Evolutionary conservation across 2,888 invertebrate species (phyloP).

Genomic region (Geophilus truncorum): DNA sequence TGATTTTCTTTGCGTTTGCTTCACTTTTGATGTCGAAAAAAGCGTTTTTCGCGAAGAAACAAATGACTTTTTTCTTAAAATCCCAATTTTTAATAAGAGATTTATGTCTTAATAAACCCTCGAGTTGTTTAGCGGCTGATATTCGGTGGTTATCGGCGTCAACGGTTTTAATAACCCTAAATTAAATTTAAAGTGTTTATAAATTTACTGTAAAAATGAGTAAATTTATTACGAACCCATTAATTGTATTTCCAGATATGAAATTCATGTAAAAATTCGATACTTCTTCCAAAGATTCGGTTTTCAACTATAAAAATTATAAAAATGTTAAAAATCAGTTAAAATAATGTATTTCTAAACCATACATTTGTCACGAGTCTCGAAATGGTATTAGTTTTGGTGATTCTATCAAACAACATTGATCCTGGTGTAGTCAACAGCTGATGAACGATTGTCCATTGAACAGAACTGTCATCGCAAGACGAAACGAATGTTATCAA

Average conservation of each 20-base stretch:
- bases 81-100: background rate
- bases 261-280: background rate
- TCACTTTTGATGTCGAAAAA: background rate
- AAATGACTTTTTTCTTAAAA: background rate
- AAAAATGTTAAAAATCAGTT: background rate
- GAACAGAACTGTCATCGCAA: constrained; percentile 43
- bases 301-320: background rate
- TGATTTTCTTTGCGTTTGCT: background rate
- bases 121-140: background rate
- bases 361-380: background rate
- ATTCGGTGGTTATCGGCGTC: background rate
- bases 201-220: background rate
- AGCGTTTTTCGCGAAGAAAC: background rate
- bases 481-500: background rate
- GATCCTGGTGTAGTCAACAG: constrained; percentile 65
- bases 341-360: background rate
- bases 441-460: constrained; percentile 59
- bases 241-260: background rate
- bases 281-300: background rate
- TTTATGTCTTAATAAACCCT: background rate
- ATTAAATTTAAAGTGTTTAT: background rate
- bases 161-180: background rate
- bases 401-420: constrained; percentile 67
- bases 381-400: constrained; percentile 45
- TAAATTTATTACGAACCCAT: background rate